These are phyloP conservation scores for Formica selysi DNA, from an alignment of 1,140 invertebrate species.

Conservation along the genomic window DNA sequence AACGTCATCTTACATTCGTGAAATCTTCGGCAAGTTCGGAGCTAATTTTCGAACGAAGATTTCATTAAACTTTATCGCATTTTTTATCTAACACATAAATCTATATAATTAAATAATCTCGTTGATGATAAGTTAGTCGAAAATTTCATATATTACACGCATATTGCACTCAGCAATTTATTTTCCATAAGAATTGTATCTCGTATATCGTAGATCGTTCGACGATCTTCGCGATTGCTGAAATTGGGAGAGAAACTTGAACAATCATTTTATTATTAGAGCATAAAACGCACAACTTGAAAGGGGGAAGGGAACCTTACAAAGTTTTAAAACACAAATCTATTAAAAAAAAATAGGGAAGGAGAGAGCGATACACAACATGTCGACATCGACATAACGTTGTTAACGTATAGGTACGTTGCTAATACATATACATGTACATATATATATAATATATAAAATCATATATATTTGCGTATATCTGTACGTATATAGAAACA, in stretches of 20 bases:
- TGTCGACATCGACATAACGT: slow-evolving; percentile 45
- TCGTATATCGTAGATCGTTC: slow-evolving; percentile 10
- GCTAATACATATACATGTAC: slow-evolving; percentile 23
- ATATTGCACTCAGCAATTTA: slow-evolving; percentile 52
- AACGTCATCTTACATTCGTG: not conserved
- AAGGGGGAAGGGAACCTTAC: not conserved
- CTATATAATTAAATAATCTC: slow-evolving; percentile 41
- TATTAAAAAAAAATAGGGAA: not conserved
- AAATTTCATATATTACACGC: slow-evolving; percentile 19
- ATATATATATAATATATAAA: slow-evolving; percentile 68
- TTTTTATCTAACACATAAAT: slow-evolving; percentile 21
- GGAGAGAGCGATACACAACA: slow-evolving; percentile 37
- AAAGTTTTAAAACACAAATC: slow-evolving; percentile 4
- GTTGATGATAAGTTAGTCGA: slow-evolving; percentile 11
- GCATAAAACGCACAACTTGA: slow-evolving; percentile 31
- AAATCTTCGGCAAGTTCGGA: not conserved
- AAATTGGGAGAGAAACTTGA: slow-evolving; percentile 42
- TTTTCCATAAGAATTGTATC: slow-evolving; percentile 1
- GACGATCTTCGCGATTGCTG: slow-evolving; percentile 27
- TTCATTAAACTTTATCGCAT: slow-evolving; percentile 14
- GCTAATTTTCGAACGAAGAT: not conserved
- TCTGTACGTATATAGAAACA: slow-evolving; percentile 63
- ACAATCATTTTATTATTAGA: slow-evolving; percentile 32
- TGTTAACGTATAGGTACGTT: slow-evolving; percentile 27
- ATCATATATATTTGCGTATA: slow-evolving; percentile 58